Base-by-base conservation (phyloP, 2,113 vertebrate species). In the Lophochroa leadbeateri region DNA sequence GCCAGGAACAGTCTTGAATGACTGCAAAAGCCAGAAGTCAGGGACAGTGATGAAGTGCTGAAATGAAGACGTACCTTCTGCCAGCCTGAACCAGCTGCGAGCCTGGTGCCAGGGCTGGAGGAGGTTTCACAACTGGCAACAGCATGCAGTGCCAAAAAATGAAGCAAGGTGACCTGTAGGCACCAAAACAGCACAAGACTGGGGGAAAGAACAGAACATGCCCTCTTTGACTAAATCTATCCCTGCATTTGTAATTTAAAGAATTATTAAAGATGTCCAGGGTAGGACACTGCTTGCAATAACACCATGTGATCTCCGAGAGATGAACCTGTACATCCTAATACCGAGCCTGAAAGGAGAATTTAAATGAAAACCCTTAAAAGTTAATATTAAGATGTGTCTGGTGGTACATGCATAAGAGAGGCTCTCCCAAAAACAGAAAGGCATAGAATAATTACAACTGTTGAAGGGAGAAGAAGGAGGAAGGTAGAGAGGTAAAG, bases 271-370 rank as follows among this genome's bases (percentile, higher is more conserved):
- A 86, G 69, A 41, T 13, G 53, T 4, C 13, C 29, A 17, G 25
- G 0, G 7, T 0, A 43, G 77, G 44, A 68, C 29, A 3, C 1
- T 2, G 43, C 43, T 68, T 10, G 7, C 1, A 12, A 24, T 10
- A 88, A 11, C 3, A 3, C 11, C 0, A 0, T 0, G 1, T 16
- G 28, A 43, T 16, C 18, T 27, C 82, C 0, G 16, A 65, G 23
- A 50, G 23, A 5, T 31, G 27, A 67, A 33, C 16, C 18, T 44
- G 17, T 2, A 13, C 7, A 25, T 55, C 58, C 53, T 11, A 11
- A 44, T 14, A 15, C 27, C 0, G 0, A 78, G 29, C 6, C 64
- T 24, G n/a, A 43, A n/a, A 7, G 4, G 10, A 27, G 37, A 61
- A 60, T 19, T 60, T 24, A 27, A 37, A 47, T 8, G 8, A 52